Base-by-base conservation (phyloP, 2,113 vertebrate species). In the Psittacus erithacus region DNA sequence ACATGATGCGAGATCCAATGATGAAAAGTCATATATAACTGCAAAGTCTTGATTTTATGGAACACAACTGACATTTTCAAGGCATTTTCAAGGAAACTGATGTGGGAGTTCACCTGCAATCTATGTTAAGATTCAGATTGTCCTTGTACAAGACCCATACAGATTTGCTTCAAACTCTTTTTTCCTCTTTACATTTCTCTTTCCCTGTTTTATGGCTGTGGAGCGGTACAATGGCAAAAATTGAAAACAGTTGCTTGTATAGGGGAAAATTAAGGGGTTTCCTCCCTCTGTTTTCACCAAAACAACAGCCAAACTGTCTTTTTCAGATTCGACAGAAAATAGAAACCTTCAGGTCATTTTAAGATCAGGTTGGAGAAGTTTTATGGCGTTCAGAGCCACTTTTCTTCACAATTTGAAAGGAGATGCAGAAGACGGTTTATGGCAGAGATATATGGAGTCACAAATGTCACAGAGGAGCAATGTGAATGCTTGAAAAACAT, bases 71-170 rank as follows among this genome's bases (percentile, higher is more conserved):
- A 69, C 78, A 95, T 93, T 92, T 35, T 35, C 35, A 35, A 35
- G 87, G 85, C 65, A 90, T 97, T 95, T 95, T 62, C 93, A 93
- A 86, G 39, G 52, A 91, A 95, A 95, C 62, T n/a, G 74, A 86
- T 85, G 31, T 70, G 74, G 86, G 85, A 95, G 69, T 90, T 95
- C 85, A 82, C 22, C 28, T 92, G 64, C 62, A 80, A 81, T 71
- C 50, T 87, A 3, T 64, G 31, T 65, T 86, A 90, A 91, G 52
- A 81, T 86, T 93, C 64, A 64, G 39, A 64, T 41, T 94, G 78
- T 86, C 89, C 76, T 95, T 83, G 90, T 75, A 63, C 47, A 86
- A 91, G 38, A 92, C 33, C 19, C 50, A 43, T 50, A 67, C 75
- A 86, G 80, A 50, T 82, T 89, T 90, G 88, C 35, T 62, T 89